Conservation (phyloP, 2,113 vertebrate species). For the Myiopsitta monachus region DNA sequence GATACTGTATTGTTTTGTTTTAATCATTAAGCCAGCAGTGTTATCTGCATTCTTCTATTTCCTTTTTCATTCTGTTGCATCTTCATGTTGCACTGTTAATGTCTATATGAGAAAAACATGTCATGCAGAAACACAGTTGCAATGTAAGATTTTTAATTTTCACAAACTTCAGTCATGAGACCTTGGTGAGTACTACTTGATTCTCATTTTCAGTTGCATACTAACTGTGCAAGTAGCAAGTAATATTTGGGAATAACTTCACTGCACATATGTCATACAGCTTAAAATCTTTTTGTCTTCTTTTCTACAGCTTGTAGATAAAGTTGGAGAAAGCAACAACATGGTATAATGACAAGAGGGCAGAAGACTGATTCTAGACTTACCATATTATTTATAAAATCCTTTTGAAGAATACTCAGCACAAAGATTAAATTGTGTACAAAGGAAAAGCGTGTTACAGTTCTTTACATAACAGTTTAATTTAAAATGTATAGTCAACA, state of each 20-base stretch:
- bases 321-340: constrained; percentile 93
- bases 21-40: constrained; percentile 69
- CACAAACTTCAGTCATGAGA: constrained; percentile 46
- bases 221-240: constrained; percentile 55
- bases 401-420: constrained; percentile 78
- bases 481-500: constrained; percentile 70
- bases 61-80: constrained; percentile 75
- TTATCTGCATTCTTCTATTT: constrained; percentile 71
- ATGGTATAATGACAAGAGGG: constrained; percentile 89
- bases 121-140: constrained; percentile 67
- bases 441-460: constrained; percentile 74
- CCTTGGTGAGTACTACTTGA: constrained; percentile 62
- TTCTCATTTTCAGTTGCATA: constrained; percentile 56
- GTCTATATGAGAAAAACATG: constrained; percentile 66
- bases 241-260: constrained; percentile 24
- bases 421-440: constrained; percentile 76
- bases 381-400: constrained; percentile 80
- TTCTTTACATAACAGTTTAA: constrained; percentile 75
- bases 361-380: constrained; percentile 76
- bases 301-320: constrained; percentile 89
- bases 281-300: constrained; percentile 47
- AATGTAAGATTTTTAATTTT: constrained; percentile 37
- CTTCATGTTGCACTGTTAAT: constrained; percentile 71
- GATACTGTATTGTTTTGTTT: constrained; percentile 65
- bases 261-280: background rate